Evolutionary conservation across 2,113 vertebrate species (phyloP), one percentile per base, ranked within the genome.

Genomic region (Epinephelus lanceolatus): DNA sequence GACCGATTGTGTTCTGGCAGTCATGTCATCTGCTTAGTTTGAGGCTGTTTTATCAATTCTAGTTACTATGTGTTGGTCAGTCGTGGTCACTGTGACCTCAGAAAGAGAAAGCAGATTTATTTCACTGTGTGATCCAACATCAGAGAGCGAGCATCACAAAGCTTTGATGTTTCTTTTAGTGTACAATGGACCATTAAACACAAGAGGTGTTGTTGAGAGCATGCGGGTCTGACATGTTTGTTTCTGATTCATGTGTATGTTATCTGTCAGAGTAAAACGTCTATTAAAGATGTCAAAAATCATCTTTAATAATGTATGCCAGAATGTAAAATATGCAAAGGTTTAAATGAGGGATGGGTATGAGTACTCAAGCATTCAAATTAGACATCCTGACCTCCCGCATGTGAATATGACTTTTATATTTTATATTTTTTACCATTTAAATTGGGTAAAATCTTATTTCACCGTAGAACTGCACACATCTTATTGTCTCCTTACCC

Each of bases 101-200:
- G 23, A 23, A 13, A 76, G 40, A 18, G 75, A 14, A 60, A 56
- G 14, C 13, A 42, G 19, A 21, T 8, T 23, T 45, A 21, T 61
- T 6, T 23, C 56, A 37, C 17, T 3, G 0, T 69, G 51, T 10
- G 65, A 45, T 78, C 10, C 2, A 5, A 25, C 30, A 23, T 59
- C 59, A 66, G 51, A 82, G 47, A 47, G 15, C 2, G 4, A 5
- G 40, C 9, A 45, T 79, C 57, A 33, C 56, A 47, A 59, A 45
- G 70, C n/a, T 68, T 74, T 33, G 19, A 55, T 45, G 47, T 12
- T 30, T 45, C 55, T 63, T 76, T 78, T 70, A 76, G n/a, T 55
- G 61, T 53, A 70, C 52, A 71, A 55, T 62, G 53, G 67, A 68
- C 51, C 30, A 60, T 84, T 87, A 71, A 66, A 84, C 57, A 88